Evolutionary conservation across 2,113 vertebrate species (phyloP), one percentile per base, ranked within the genome.

Genomic region (Hystrix cristata): DNA sequence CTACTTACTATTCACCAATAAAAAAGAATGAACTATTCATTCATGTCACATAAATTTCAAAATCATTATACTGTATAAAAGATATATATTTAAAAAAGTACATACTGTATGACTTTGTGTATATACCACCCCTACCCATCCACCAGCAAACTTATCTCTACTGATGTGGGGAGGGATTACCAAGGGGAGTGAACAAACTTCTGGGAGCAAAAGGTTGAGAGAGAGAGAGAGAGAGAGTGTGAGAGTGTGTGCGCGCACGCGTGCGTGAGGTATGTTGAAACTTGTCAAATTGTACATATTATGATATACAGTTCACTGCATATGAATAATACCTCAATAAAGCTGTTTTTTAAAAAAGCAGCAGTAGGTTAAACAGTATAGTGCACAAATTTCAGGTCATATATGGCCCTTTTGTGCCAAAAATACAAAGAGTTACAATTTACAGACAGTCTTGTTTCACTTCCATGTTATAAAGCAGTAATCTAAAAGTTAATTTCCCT

Each of bases 21-120:
- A 88, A 92, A 89, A 72, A 48, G 25, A 83, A 94, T 51, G 18
- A 94, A 76, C 25, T 85, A 85, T 29, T 64, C 5, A 74, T 34
- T 87, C 25, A 87, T 19, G 12, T 60, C n/a, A 93, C n/a, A 46
- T 87, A 46, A 76, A 95, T 38, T 18, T 96, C 87, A 53, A 82
- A 85, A 64, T 88, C 91, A 92, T 80, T 62, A 82, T 15, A 27
- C 27, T 71, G 31, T 48, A n/a, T 46, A 16, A 87, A 87, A 90
- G 19, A 57, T 71, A 38, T 19, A 71, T 85, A 93, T 38, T 38
- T 38, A 81, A 2, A 46, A 62, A 8, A 89, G 12, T 80, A 80
- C 21, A 83, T 43, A 95, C 14, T 78, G 1, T 55, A 46, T 82
- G 18, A 69, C 18, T 64, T 13, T 19, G 62, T 31, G 31, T 95